Evolutionary conservation across 1,140 invertebrate species (phyloP).

Genomic region (Dicyema japonicum): DNA sequence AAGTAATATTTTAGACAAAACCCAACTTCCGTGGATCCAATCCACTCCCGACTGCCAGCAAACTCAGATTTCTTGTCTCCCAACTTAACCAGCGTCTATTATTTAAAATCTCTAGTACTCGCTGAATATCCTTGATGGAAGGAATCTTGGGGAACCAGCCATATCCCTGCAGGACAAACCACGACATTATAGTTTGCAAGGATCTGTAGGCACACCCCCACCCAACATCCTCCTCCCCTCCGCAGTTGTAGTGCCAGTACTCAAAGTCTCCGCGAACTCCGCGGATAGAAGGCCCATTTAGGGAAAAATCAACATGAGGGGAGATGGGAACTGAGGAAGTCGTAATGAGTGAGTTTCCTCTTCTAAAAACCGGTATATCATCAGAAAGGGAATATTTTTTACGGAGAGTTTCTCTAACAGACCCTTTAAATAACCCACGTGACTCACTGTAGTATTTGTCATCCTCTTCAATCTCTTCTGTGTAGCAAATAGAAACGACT

Average conservation of each 20-base stretch:
- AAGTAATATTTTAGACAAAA: conserved; percentile 49
- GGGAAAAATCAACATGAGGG: too few relatives aligned
- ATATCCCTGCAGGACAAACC: conserved; percentile 72
- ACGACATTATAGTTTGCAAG: conserved; percentile 73
- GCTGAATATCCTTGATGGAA: conserved; percentile 52
- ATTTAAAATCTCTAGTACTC: conserved; percentile 21
- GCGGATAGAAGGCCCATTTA: too few relatives aligned
- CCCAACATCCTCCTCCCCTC: conserved; percentile 63
- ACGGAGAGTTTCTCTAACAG: too few relatives aligned
- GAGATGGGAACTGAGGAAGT: too few relatives aligned
- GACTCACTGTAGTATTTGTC: too few relatives aligned
- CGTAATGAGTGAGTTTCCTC: too few relatives aligned
- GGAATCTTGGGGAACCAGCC: conserved; percentile 38
- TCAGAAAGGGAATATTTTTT: too few relatives aligned
- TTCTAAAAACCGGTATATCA: too few relatives aligned
- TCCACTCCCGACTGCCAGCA: conserved; percentile 66
- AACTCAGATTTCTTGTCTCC: conserved; percentile 61
- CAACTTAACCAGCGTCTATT: conserved; percentile 44
- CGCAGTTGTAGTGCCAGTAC: conserved; percentile 88
- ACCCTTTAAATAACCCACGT: too few relatives aligned
- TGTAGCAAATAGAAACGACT: too few relatives aligned
- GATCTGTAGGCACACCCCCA: conserved; percentile 98
- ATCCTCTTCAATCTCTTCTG: too few relatives aligned
- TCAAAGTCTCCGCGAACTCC: conserved; percentile 53
- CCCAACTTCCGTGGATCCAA: conserved; percentile 78